Conservation (phyloP, 2,797 vertebrate species). For the Astyanax mexicanus region DNA sequence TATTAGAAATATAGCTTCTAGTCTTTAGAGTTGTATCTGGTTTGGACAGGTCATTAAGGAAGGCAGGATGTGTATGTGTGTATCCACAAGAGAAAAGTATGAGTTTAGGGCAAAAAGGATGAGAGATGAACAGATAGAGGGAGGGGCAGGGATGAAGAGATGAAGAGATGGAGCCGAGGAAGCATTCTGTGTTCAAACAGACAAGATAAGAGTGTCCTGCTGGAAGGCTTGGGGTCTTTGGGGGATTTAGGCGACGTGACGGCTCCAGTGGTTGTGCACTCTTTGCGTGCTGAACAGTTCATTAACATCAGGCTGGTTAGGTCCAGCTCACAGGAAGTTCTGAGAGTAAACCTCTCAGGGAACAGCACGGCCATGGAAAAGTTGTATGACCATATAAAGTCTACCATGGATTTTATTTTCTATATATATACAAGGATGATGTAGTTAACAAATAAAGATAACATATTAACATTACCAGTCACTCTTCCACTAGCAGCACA, state of each 20-base stretch:
- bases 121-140: slow-evolving; percentile 55
- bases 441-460: no score
- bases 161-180: slow-evolving; percentile 30
- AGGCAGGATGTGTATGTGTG: slow-evolving; percentile 25
- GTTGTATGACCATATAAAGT: background rate
- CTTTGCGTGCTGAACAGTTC: slow-evolving; percentile 58
- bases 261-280: slow-evolving; percentile 61
- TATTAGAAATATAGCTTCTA: background rate
- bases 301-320: slow-evolving; percentile 56
- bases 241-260: slow-evolving; percentile 60
- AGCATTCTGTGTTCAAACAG: slow-evolving; percentile 55
- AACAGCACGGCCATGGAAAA: background rate
- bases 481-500: no score
- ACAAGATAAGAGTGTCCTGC: slow-evolving; percentile 61
- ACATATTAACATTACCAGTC: no score
- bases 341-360: slow-evolving; percentile 30
- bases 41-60: slow-evolving; percentile 25
- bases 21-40: background rate
- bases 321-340: slow-evolving; percentile 32
- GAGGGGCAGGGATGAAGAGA: slow-evolving; percentile 61
- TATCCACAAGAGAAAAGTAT: slow-evolving; percentile 39
- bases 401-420: no score
- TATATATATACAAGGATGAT: no score
- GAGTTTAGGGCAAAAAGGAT: slow-evolving; percentile 22
- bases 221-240: slow-evolving; percentile 46